Evolutionary conservation across 2,888 invertebrate species (phyloP), one percentile per base, ranked within the genome.

Genomic region (Acronicta aceris): DNA sequence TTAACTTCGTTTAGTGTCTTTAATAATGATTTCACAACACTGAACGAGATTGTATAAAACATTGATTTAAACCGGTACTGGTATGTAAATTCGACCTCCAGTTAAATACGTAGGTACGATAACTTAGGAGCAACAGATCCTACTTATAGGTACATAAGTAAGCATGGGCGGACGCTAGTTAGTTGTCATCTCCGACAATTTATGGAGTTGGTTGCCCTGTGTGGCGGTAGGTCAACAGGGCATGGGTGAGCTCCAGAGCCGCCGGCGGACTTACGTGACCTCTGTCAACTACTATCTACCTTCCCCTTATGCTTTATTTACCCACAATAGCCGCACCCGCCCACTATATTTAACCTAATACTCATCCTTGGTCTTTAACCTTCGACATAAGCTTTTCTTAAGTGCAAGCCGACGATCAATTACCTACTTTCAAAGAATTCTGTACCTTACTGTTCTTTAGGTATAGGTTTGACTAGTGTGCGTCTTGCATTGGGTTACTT

Each of bases 271-370:
- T 77, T 65, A 67, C 73, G 59, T 82, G 87, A 88, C 88, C 88
- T 79, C 79, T 82, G 84, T 83, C 82, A 82, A 84, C 82, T 79
- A 84, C 86, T 83, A 83, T 82, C 83, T 85, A 78, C 80, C 81
- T 76, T 78, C 69, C 71, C 80, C 78, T 76, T 79, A 76, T 68
- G 72, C 83, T 84, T 87, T 85, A 84, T 87, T 87, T 87, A 82
- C 80, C 81, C 72, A 80, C 77, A 74, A 79, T 77, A 77, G 76
- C 78, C 77, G 79, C 77, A 74, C 73, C 75, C 70, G 81, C 78
- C 78, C 83, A 79, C 82, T 86, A 81, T 86, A 85, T 87, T 85
- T 82, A 74, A 74, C 72, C 64, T 78, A 78, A 76, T 70, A 79
- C 74, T 75, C 70, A 76, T 78, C 74, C 71, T 82, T 85, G 84